phyloP scores from a whole-genome alignment of 2,797 vertebrate species.

The Falco novaeseelandiae region DNA sequence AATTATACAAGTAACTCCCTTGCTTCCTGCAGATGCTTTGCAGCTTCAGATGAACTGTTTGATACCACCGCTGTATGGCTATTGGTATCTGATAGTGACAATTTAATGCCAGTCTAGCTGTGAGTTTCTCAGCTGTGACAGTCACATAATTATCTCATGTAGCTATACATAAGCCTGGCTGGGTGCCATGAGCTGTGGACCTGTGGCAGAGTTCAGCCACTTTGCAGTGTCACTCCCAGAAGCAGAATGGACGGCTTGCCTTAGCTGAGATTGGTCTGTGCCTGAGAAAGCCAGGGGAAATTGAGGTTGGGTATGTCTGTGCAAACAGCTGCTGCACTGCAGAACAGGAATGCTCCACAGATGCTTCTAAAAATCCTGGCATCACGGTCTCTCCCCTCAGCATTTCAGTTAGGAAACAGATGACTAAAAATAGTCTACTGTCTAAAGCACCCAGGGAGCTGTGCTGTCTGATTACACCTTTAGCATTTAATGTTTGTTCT shows the following conservation, averaged over 20 bases:
- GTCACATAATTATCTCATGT: background rate
- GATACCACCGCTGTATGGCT: background rate
- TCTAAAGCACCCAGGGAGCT: background rate
- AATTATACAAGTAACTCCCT: no score
- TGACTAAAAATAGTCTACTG: slow-evolving; percentile 8
- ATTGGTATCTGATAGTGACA: background rate
- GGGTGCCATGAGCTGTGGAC: no score
- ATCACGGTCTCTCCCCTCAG: background rate
- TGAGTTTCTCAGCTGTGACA: background rate
- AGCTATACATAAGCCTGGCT: background rate
- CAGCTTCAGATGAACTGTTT: background rate
- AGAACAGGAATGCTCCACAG: background rate
- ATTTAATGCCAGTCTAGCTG: background rate
- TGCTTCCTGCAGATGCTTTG: background rate
- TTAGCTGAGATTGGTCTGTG: background rate
- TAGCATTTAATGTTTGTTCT: background rate
- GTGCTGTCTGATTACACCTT: background rate
- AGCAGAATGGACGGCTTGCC: background rate
- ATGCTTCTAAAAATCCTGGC: background rate
- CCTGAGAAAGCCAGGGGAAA: background rate
- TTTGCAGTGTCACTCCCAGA: background rate
- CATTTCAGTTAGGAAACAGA: background rate
- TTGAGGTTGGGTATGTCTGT: background rate
- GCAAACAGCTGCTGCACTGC: background rate
- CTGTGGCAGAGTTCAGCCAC: background rate